Conservation (phyloP, 2,888 invertebrate species). For the Deilephila porcellus region DNA sequence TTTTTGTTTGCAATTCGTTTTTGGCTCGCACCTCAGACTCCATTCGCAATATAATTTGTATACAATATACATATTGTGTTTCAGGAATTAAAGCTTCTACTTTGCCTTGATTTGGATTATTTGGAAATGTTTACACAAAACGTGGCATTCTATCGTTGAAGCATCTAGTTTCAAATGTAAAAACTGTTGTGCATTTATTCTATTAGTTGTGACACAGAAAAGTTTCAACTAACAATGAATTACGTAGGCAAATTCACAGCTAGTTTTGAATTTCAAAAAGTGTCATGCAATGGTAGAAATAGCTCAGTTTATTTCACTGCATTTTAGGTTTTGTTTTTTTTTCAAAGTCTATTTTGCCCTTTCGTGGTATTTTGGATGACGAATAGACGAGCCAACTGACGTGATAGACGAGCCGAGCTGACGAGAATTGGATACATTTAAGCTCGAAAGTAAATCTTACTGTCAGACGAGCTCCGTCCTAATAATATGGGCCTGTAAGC, state of each 20-base stretch:
- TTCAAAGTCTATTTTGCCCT: neutral
- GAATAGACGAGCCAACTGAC: neutral
- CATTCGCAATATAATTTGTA: neutral
- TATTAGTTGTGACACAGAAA: neutral
- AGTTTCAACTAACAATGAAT: neutral
- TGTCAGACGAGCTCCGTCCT: too few species aligned
- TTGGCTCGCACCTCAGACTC: slow-evolving; percentile 1
- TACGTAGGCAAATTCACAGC: neutral
- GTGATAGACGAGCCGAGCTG: neutral
- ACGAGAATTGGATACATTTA: neutral
- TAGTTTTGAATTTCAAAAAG: neutral
- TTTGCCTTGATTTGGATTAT: too few species aligned
- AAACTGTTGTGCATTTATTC: too few species aligned
- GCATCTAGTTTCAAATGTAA: too few species aligned
- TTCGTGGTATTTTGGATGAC: neutral
- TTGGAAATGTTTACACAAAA: too few species aligned
- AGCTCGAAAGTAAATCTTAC: neutral
- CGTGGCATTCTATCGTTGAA: too few species aligned
- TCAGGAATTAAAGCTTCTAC: too few species aligned
- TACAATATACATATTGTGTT: too few species aligned
- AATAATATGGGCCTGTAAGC: too few species aligned
- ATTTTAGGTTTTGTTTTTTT: neutral
- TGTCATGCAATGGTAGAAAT: neutral
- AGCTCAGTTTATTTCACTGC: slow-evolving; percentile 8
- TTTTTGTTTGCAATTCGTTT: neutral